phyloP scores from a whole-genome alignment of 2,113 vertebrate species.

The Butastur rufipennis region DNA sequence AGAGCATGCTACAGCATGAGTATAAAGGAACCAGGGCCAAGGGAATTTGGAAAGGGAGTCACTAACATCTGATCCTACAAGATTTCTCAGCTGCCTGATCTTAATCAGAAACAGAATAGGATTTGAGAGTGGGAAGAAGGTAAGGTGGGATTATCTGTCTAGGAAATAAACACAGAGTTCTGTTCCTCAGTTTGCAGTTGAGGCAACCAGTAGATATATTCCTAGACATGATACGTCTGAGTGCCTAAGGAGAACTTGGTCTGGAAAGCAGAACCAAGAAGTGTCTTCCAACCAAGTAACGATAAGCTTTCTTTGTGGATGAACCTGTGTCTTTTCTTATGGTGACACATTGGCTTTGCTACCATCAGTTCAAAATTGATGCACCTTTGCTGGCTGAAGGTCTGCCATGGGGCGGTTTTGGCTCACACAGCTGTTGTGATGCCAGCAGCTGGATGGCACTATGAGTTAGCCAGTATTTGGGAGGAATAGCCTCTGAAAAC shows the following conservation, averaged over 20 bases:
- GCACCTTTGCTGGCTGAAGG: background rate
- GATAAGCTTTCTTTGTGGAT: background rate
- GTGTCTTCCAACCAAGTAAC: background rate
- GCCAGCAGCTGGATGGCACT: background rate
- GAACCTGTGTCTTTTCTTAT: background rate
- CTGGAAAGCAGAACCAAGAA: background rate
- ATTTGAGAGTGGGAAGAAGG: background rate
- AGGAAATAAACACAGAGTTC: background rate
- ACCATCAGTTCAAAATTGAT: fast-evolving
- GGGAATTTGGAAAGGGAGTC: background rate
- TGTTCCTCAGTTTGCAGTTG: background rate
- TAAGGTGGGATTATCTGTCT: background rate
- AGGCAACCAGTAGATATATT: background rate
- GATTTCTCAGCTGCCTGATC: background rate
- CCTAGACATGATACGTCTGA: background rate
- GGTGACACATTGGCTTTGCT: background rate
- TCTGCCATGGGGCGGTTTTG: background rate
- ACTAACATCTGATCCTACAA: background rate
- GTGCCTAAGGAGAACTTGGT: background rate
- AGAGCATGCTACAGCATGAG: background rate
- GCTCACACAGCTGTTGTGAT: background rate
- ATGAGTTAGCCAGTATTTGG: background rate
- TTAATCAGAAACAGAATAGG: background rate
- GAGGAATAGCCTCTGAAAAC: background rate
- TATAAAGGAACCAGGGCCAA: background rate